These are phyloP conservation scores for Myiozetetes cayanensis DNA, from an alignment of 2,113 vertebrate species.

Conservation along the genomic window DNA sequence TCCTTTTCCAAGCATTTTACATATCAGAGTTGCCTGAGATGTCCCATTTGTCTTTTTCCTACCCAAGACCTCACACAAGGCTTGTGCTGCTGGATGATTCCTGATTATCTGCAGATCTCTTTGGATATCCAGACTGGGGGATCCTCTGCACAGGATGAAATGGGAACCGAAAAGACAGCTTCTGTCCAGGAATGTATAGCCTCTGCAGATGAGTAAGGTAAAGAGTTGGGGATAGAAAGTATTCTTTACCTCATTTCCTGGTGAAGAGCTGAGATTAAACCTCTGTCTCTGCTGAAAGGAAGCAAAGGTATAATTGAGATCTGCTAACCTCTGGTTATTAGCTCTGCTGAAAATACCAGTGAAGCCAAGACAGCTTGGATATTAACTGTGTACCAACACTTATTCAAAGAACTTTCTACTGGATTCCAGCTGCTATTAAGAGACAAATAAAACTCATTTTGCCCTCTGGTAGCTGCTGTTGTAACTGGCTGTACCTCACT, in stretches of 20 bases:
- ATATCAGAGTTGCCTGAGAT: not conserved
- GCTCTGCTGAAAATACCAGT: not conserved
- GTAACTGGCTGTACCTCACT: not conserved
- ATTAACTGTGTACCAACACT: not conserved
- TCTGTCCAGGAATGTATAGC: not conserved
- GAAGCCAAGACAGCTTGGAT: not conserved
- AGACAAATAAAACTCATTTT: not conserved
- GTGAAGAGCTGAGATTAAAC: not conserved
- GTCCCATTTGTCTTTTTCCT: not conserved
- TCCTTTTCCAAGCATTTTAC: not conserved
- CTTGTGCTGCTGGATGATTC: not conserved
- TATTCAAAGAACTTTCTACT: not conserved
- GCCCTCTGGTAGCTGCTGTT: not conserved
- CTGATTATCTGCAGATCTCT: not conserved
- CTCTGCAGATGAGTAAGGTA: not conserved
- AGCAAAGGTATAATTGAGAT: not conserved
- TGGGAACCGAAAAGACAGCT: not conserved
- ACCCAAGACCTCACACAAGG: not conserved
- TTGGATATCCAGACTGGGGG: not conserved
- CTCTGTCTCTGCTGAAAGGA: not conserved
- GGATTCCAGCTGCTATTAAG: not conserved
- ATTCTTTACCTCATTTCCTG: not conserved
- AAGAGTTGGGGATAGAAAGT: not conserved
- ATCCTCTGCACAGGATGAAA: not conserved
- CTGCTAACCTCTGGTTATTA: not conserved